A percentile compares a stretch with the other conserved stretches of the same genome.
phyloP scores from a whole-genome alignment of 2,113 vertebrate species.

The Brachypteracias leptosomus region DNA sequence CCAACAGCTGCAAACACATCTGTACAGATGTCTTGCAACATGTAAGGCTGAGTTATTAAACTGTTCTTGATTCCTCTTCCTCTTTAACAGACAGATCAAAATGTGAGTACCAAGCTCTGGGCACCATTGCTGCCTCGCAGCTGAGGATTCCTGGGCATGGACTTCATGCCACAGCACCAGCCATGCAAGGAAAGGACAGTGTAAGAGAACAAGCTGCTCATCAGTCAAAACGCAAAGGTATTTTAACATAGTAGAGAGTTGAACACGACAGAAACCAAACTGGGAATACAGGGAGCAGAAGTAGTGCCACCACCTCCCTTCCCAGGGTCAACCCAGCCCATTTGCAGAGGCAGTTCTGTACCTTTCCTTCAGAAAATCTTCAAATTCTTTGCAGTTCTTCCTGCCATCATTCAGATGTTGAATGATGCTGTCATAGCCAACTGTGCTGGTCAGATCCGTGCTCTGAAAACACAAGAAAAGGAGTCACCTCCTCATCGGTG shows the following conservation, averaged over 20 bases:
- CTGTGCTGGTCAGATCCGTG: slow-evolving; percentile 82
- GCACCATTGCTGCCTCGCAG: neutral
- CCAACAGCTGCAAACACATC: neutral
- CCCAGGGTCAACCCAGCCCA: fast-evolving
- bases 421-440: slow-evolving; percentile 87
- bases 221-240: neutral
- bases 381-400: slow-evolving; percentile 95
- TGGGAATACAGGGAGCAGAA: neutral
- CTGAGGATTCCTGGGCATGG: neutral
- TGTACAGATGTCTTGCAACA: neutral
- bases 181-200: neutral
- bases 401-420: slow-evolving; percentile 90
- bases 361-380: slow-evolving; percentile 97
- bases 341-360: slow-evolving; percentile 25
- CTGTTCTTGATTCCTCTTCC: neutral
- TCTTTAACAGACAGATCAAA: neutral
- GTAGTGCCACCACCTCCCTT: neutral
- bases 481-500: neutral
- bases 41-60: neutral
- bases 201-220: neutral
- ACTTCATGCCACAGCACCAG: neutral
- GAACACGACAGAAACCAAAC: neutral
- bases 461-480: slow-evolving; percentile 73
- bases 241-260: neutral
- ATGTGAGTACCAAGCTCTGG: neutral